Conservation (phyloP, 53 echinoderm and acorn worm species). For the Temnopleurus reevesii region DNA sequence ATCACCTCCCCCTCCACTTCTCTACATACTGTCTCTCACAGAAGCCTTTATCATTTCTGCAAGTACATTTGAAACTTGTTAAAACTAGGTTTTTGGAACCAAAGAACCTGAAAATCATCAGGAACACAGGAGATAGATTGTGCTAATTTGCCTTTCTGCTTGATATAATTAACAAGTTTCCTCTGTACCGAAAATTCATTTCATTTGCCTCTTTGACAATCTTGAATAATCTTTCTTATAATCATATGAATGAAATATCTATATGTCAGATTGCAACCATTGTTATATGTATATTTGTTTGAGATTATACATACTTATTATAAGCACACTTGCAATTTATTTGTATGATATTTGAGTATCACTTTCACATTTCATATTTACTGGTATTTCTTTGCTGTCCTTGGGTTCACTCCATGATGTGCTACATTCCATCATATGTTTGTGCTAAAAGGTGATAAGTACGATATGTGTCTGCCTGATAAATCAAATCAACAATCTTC, state of each 20-base stretch:
- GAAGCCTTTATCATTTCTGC: not conserved
- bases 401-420: not conserved
- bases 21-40: not conserved
- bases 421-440: constrained; percentile 15
- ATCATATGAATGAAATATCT: constrained; percentile 12
- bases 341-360: not conserved
- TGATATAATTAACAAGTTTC: too few species aligned
- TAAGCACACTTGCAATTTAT: not conserved
- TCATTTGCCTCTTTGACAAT: not conserved
- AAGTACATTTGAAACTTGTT: too few species aligned
- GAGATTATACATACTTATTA: not conserved
- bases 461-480: not conserved
- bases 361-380: not conserved
- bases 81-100: too few species aligned
- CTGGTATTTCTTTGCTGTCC: not conserved
- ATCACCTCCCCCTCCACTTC: not conserved
- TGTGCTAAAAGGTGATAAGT: constrained; percentile 12
- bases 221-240: not conserved
- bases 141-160: too few species aligned
- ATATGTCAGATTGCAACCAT: not conserved
- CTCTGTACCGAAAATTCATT: too few species aligned
- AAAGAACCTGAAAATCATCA: too few species aligned
- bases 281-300: not conserved
- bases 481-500: not conserved
- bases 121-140: too few species aligned